phyloP scores from a whole-genome alignment of 2,888 invertebrate species.

The Epinotia brunnichana region DNA sequence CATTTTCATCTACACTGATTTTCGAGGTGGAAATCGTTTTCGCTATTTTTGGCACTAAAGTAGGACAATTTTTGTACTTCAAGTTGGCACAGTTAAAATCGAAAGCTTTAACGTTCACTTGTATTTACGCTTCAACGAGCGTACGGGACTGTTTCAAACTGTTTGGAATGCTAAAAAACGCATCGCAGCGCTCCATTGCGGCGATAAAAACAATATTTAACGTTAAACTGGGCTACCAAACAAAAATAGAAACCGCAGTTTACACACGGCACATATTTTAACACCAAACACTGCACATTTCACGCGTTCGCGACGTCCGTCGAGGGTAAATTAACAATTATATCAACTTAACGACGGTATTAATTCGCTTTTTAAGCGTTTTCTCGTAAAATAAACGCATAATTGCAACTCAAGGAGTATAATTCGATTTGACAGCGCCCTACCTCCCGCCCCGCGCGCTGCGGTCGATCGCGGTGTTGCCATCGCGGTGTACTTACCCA shows the following conservation, averaged over 20 bases:
- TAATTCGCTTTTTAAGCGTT: slow-evolving; percentile 11
- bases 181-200: slow-evolving; percentile 64
- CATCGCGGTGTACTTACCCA: slow-evolving; percentile 53
- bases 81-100: slow-evolving; percentile 55
- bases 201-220: slow-evolving; percentile 79
- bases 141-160: slow-evolving; percentile 11
- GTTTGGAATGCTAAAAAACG: slow-evolving; percentile 50
- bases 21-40: slow-evolving; percentile 34
- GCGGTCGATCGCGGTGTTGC: slow-evolving; percentile 77
- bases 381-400: slow-evolving; percentile 39
- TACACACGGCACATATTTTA: slow-evolving; percentile 28
- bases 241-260: slow-evolving; percentile 67
- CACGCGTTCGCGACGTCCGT: neutral
- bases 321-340: slow-evolving; percentile 6
- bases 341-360: slow-evolving; percentile 13
- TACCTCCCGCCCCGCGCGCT: slow-evolving; percentile 61
- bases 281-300: slow-evolving; percentile 19
- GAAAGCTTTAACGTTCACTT: slow-evolving; percentile 17
- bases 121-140: slow-evolving; percentile 6
- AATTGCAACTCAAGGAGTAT: slow-evolving; percentile 58
- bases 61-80: slow-evolving; percentile 55
- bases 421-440: slow-evolving; percentile 75
- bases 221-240: slow-evolving; percentile 74
- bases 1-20: slow-evolving; percentile 38
- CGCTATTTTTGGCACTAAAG: slow-evolving; percentile 61